A percentile compares a stretch with the other conserved stretches of the same genome.
phyloP scores from a whole-genome alignment of 2,113 vertebrate genomes.

The Psettodes erumei region DNA sequence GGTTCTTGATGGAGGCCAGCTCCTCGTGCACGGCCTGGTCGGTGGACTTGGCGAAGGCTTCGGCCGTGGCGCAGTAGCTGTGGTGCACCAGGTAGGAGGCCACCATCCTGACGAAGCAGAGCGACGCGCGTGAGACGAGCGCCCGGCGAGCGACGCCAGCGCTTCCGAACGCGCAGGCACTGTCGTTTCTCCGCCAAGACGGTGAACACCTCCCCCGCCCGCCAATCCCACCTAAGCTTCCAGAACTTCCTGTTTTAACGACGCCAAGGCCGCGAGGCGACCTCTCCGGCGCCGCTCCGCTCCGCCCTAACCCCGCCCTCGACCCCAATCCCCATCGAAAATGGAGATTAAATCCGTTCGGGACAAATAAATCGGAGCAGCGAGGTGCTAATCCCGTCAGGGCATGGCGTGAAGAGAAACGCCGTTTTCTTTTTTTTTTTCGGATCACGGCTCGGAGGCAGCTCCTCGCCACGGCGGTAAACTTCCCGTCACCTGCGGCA shows the following conservation, averaged over 20 bases:
- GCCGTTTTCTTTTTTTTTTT: conserved; percentile 14
- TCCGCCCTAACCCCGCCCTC: neutral
- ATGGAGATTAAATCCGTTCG: conserved; percentile 68
- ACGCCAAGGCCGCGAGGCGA: conserved; percentile 3
- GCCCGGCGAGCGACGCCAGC: too few species aligned
- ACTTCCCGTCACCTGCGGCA: too few species aligned
- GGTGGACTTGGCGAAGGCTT: conserved; percentile 98
- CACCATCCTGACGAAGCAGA: conserved; percentile 97
- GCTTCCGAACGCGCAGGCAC: too few species aligned
- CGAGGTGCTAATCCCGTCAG: conserved; percentile 64
- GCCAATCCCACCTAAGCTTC: neutral
- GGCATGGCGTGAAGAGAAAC: conserved; percentile 24
- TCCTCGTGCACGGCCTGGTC: conserved; percentile 99
- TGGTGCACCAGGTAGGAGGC: conserved; percentile 98
- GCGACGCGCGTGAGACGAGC: too few species aligned
- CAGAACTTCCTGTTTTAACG: conserved; percentile 57
- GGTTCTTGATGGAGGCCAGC: conserved; percentile 98
- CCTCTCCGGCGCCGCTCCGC: conserved; percentile 10
- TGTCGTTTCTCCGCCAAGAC: neutral
- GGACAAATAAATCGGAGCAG: conserved; percentile 59
- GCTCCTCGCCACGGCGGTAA: neutral
- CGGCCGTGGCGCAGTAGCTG: conserved; percentile 97
- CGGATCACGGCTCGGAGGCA: conserved; percentile 19
- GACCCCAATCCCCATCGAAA: conserved; percentile 38
- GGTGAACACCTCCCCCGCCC: neutral